A percentile compares a stretch with the other conserved stretches of the same genome.
These are phyloP conservation scores for Tychaedon coryphoeus DNA, from an alignment of 2,113 vertebrate genomes.

Conservation along the genomic window DNA sequence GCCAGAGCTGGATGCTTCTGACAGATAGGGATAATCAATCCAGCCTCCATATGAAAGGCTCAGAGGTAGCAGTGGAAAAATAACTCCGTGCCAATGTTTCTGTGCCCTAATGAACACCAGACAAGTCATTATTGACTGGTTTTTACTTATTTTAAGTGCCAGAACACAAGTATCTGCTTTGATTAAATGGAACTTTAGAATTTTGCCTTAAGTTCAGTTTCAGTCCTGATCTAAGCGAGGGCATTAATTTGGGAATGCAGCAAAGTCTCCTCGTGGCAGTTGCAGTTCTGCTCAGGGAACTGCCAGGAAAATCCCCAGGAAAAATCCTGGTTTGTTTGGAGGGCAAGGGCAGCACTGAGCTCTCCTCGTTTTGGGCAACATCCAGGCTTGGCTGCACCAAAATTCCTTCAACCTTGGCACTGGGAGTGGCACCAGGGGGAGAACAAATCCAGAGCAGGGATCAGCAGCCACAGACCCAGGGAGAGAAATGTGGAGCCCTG, in stretches of 20 bases:
- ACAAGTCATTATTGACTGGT: conserved; percentile 63
- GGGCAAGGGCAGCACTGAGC: neutral
- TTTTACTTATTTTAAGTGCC: conserved; percentile 41
- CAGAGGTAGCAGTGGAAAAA: conserved; percentile 16
- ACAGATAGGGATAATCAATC: conserved; percentile 65
- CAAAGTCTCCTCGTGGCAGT: neutral
- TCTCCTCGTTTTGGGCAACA: neutral
- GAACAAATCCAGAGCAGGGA: neutral
- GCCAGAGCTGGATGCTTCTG: conserved; percentile 64
- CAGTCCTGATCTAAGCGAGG: neutral
- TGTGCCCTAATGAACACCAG: conserved; percentile 67
- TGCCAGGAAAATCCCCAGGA: neutral
- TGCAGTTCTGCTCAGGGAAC: neutral
- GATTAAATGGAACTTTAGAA: conserved; percentile 43
- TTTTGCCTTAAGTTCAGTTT: neutral
- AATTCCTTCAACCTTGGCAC: neutral
- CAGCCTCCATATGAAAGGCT: conserved; percentile 54
- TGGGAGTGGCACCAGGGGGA: accelerated
- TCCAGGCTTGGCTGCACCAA: neutral
- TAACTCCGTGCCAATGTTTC: conserved; percentile 35
- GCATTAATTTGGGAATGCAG: neutral
- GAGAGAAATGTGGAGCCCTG: accelerated
- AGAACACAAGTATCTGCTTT: conserved; percentile 32
- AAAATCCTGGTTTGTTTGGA: accelerated
- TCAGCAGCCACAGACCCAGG: accelerated